These are phyloP conservation scores for Prochilodus magdalenae DNA, from an alignment of 2,113 vertebrate genomes.

Conservation along the genomic window DNA sequence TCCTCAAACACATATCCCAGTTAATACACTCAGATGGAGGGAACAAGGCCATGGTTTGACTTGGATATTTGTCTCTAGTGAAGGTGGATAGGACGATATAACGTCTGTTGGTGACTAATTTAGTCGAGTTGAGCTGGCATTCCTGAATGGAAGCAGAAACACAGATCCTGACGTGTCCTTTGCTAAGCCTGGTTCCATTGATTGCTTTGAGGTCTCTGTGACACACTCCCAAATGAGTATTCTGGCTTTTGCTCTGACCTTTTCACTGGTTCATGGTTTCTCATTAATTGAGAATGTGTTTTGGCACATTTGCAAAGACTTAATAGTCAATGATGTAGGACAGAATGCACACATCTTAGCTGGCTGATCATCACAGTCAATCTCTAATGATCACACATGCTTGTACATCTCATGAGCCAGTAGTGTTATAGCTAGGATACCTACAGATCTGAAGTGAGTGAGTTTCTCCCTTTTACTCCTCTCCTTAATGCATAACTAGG, in stretches of 20 bases:
- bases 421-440: not conserved
- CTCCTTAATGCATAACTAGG: not conserved
- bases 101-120: not conserved
- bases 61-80: not conserved
- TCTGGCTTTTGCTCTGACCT: conserved; percentile 22
- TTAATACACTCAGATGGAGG: too few species aligned
- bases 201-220: conserved; percentile 8
- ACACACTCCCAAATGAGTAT: conserved; percentile 21
- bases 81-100: not conserved
- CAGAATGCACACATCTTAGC: not conserved
- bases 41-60: not conserved
- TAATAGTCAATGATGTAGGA: not conserved
- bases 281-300: conserved; percentile 30
- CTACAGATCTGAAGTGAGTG: not conserved
- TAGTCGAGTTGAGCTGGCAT: not conserved
- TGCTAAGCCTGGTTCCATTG: not conserved
- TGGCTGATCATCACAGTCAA: not conserved
- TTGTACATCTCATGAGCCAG: not conserved
- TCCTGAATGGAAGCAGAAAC: not conserved
- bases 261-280: conserved; percentile 1
- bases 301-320: conserved; percentile 21
- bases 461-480: not conserved
- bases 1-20: not conserved
- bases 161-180: conserved; percentile 15
- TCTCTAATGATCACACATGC: conserved; percentile 4